Base-by-base conservation (phyloP, 2,888 invertebrate genomes). In the Tetanocera ferruginea region DNA sequence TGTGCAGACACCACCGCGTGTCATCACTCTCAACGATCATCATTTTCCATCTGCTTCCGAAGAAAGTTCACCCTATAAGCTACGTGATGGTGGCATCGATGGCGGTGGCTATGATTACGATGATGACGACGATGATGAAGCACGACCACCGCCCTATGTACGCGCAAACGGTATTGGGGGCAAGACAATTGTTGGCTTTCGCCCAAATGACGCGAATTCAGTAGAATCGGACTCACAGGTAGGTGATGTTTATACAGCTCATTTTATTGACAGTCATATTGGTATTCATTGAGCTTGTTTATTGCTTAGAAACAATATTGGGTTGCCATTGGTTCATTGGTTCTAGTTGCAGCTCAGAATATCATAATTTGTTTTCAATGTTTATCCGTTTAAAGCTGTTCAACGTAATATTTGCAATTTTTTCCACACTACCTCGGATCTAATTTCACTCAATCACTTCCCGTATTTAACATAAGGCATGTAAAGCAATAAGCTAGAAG, bases 1-100 rank as follows among this genome's bases (percentile, higher is more conserved):
- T 81, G 95, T 97, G 69, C 93, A 95, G 90, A 97, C 97, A 25
- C 98, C 98, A 5, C 98, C 98, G 14, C 92, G 96, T 84, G 94
- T 95, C 25, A 93, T 98, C 75, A 97, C 97, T 14, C 91, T 98
- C 76, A 95, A 96, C 84, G 95, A 95, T 85, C 95, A 96, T 87
- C 94, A 94, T 82, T 96, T 95, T 86, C 95, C 96, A 52, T 92
- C 94, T 34, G 93, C 93, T 80, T 92, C 92, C 82, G 92, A 93
- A 82, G 87, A 91, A 55, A 89, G 83, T 62, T 87, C 88, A 6
- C 88, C 88, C 2, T 83, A 82, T 4, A 84, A 84, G 34, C 76
- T 67, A 37, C 76, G 79, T 31, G 83, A 83, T 43, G 52, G 19
- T 49, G 74, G 34, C 31, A 23, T 28, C 66, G 85, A 83, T 3